Evolutionary conservation across 2,888 invertebrate species (phyloP).

Genomic region (Xanthorhoe spadicearia): DNA sequence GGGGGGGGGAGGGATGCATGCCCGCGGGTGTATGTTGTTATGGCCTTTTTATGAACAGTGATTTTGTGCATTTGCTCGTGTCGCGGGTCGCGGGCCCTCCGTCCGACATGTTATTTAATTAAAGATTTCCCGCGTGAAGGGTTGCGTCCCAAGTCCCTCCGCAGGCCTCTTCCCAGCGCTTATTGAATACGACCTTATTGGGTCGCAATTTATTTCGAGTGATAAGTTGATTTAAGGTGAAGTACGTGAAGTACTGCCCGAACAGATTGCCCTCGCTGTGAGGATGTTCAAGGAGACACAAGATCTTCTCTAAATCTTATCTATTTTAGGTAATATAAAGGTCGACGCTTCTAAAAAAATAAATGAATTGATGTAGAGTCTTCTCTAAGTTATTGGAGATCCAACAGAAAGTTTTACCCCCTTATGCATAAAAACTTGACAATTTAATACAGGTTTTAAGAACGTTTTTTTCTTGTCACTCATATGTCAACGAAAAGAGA

Average conservation of each 20-base stretch:
- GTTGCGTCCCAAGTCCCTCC: slow-evolving; percentile 40
- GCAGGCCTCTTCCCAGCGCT: slow-evolving; percentile 26
- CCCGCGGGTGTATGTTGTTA: slow-evolving; percentile 48
- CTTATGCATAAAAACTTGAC: too few relatives aligned
- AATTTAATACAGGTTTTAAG: too few relatives aligned
- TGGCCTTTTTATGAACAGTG: slow-evolving; percentile 60
- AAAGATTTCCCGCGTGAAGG: slow-evolving; percentile 53
- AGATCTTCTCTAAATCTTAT: not conserved
- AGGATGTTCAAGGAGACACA: not conserved
- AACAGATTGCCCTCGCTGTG: not conserved
- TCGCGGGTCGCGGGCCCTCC: slow-evolving; percentile 37
- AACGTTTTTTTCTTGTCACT: too few relatives aligned
- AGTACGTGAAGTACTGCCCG: slow-evolving; percentile 3
- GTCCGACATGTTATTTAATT: slow-evolving; percentile 55
- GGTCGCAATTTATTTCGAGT: slow-evolving; percentile 27
- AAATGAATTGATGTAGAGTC: too few relatives aligned
- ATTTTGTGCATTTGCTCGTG: slow-evolving; percentile 62
- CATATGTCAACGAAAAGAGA: too few relatives aligned
- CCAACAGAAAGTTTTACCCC: too few relatives aligned
- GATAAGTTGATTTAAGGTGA: slow-evolving; percentile 23
- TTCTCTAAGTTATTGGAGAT: too few relatives aligned
- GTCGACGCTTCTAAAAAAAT: too few relatives aligned
- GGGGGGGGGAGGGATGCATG: slow-evolving; percentile 43
- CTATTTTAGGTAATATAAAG: too few relatives aligned
- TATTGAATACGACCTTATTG: slow-evolving; percentile 36